A percentile compares a stretch with the other conserved stretches of the same genome.
Evolutionary conservation across 2,888 invertebrate species (phyloP).

Genomic region (Fabriciana adippe): DNA sequence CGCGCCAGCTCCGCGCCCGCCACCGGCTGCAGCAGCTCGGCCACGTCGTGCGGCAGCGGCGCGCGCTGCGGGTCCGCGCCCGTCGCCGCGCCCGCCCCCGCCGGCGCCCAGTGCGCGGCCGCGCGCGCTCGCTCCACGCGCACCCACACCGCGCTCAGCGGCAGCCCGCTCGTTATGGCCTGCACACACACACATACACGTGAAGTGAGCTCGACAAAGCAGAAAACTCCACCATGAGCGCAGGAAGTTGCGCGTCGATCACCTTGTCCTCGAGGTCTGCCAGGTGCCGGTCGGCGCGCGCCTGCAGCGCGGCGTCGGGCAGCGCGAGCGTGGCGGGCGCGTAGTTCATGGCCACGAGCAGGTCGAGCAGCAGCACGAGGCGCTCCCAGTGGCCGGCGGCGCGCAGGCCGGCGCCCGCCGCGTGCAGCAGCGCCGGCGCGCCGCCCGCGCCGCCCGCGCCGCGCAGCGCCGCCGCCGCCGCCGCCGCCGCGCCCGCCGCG

Average conservation of each 20-base stretch:
- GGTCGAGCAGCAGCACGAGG: conserved; percentile 86
- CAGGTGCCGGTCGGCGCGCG: conserved; percentile 36
- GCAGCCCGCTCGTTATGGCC: conserved; percentile 81
- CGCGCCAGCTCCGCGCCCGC: conserved; percentile 82
- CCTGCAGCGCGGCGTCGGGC: conserved; percentile 30
- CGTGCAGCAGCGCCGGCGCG: conserved; percentile 53
- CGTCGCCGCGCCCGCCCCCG: conserved; percentile 65
- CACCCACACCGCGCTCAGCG: conserved; percentile 88
- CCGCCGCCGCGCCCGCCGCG: conserved; percentile 34
- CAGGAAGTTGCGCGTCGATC: background rate
- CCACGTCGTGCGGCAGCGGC: conserved; percentile 85
- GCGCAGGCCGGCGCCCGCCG: conserved; percentile 70
- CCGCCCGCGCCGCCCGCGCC: conserved; percentile 48
- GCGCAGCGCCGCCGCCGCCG: conserved; percentile 42
- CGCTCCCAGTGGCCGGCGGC: conserved; percentile 88
- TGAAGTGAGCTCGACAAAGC: too few relatives aligned
- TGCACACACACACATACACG: conserved; percentile 32
- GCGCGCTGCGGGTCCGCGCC: conserved; percentile 85
- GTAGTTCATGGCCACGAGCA: conserved; percentile 86
- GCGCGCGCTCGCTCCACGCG: conserved; percentile 88
- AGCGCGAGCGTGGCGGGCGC: conserved; percentile 50
- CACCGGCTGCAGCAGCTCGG: conserved; percentile 86
- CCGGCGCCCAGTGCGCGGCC: conserved; percentile 84
- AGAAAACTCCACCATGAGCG: background rate
- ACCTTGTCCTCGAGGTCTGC: conserved; percentile 42